phyloP scores from a whole-genome alignment of 2,113 vertebrate genomes.

The Planiliza haematocheilus region DNA sequence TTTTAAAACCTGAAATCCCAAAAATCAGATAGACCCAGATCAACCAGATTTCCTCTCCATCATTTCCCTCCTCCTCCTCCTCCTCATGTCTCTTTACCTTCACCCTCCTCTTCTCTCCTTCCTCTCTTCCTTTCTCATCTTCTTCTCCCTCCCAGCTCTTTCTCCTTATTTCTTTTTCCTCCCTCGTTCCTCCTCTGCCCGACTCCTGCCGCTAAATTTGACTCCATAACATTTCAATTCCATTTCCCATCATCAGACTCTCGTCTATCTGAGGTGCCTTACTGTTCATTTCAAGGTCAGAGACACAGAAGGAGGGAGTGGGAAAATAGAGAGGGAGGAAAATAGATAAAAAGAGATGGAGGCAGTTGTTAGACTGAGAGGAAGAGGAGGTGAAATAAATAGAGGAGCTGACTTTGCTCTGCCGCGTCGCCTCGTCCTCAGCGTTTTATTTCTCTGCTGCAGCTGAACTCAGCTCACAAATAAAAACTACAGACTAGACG shows the following conservation, averaged over 20 bases:
- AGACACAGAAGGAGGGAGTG: not conserved
- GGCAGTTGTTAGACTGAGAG: not conserved
- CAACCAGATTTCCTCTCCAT: not conserved
- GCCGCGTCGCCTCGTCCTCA: too few species aligned
- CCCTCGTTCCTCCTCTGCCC: too few species aligned
- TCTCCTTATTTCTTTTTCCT: not conserved
- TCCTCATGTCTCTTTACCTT: not conserved
- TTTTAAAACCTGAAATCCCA: too few species aligned
- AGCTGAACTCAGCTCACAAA: too few species aligned
- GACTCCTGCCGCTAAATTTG: constrained; percentile 2
- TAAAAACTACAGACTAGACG: too few species aligned
- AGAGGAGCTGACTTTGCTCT: not conserved
- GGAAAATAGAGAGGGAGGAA: constrained; percentile 6
- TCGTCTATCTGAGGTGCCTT: constrained; percentile 21
- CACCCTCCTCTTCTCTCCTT: not conserved
- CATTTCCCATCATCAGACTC: constrained; percentile 35
- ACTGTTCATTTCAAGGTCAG: constrained; percentile 37
- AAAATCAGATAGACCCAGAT: too few species aligned
- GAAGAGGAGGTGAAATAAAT: not conserved
- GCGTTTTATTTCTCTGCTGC: too few species aligned
- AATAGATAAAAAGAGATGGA: constrained; percentile 14
- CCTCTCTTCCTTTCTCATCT: not conserved
- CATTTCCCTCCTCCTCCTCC: too few species aligned
- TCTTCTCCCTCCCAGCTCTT: not conserved
- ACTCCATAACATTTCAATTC: constrained; percentile 53